Conservation (phyloP, 1,140 invertebrate genomes). For the Hyposmocoma kahamanoa region DNA sequence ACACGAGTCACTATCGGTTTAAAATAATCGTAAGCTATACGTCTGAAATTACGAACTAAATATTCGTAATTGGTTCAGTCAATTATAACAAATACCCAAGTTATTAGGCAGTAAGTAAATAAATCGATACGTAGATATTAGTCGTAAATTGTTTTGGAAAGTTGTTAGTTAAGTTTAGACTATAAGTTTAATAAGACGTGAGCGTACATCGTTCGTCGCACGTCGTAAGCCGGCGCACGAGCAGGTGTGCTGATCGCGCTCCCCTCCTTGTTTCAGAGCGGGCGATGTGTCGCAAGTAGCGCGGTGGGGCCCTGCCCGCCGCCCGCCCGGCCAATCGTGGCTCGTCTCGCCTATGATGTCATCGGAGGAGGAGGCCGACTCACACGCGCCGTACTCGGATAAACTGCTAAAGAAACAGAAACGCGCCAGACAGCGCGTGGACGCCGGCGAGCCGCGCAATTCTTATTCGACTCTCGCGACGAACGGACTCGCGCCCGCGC, state of each 20-base stretch:
- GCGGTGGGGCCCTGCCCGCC: constrained; percentile 69
- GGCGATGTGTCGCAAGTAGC: constrained; percentile 64
- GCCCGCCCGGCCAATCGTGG: constrained; percentile 78
- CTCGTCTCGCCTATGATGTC: constrained; percentile 89
- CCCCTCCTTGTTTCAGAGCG: constrained; percentile 64
- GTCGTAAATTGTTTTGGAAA: too few relatives aligned
- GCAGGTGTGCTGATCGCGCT: constrained; percentile 55
- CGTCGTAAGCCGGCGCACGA: constrained; percentile 25
- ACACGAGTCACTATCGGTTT: too few relatives aligned
- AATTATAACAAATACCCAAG: too few relatives aligned
- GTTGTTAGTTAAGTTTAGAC: too few relatives aligned
- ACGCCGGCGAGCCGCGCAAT: constrained; percentile 94
- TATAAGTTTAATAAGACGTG: too few relatives aligned
- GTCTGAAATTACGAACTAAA: too few relatives aligned
- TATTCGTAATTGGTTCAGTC: too few relatives aligned
- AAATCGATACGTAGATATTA: too few relatives aligned
- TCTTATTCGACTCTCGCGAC: constrained; percentile 92
- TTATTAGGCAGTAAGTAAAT: too few relatives aligned
- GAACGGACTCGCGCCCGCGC: constrained; percentile 88
- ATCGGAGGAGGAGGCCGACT: constrained; percentile 94
- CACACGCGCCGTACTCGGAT: constrained; percentile 92
- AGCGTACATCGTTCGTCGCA: constrained; percentile 5
- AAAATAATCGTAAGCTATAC: too few relatives aligned
- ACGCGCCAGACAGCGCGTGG: constrained; percentile 93
- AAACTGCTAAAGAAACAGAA: constrained; percentile 91